Evolutionary conservation across 2,113 vertebrate genomes (phyloP).

Genomic region (Columbina picui): DNA sequence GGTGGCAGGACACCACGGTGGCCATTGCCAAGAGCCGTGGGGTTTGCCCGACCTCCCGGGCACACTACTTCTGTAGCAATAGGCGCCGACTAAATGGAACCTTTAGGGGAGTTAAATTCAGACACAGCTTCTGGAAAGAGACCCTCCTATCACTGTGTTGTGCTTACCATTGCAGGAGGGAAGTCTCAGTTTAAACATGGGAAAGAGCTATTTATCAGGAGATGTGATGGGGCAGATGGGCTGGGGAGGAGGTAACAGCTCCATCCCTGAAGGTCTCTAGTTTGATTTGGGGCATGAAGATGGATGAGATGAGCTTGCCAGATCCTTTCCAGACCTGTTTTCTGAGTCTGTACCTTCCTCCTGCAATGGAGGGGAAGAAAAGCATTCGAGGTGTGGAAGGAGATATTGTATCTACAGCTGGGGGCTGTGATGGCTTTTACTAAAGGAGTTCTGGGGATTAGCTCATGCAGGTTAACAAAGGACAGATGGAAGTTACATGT

Average conservation of each 20-base stretch:
- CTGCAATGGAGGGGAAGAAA: not conserved
- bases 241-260: not conserved
- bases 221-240: not conserved
- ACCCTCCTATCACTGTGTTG: fast-evolving
- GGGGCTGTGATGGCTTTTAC: not conserved
- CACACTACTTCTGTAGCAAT: not conserved
- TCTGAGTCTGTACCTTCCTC: not conserved
- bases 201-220: not conserved
- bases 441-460: not conserved
- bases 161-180: not conserved
- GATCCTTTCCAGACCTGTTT: not conserved
- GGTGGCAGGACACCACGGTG: not conserved
- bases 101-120: not conserved
- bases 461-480: not conserved
- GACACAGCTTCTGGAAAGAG: not conserved
- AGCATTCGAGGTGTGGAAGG: not conserved
- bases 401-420: not conserved
- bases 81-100: not conserved
- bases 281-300: not conserved
- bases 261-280: not conserved
- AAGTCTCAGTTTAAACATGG: not conserved
- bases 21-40: not conserved
- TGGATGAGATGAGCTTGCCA: not conserved
- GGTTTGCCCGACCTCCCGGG: not conserved
- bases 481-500: not conserved